Evolutionary conservation across 2,113 vertebrate genomes (phyloP), one percentile per base, ranked within the genome.

Genomic region (Cyphomyrus discorhynchus): DNA sequence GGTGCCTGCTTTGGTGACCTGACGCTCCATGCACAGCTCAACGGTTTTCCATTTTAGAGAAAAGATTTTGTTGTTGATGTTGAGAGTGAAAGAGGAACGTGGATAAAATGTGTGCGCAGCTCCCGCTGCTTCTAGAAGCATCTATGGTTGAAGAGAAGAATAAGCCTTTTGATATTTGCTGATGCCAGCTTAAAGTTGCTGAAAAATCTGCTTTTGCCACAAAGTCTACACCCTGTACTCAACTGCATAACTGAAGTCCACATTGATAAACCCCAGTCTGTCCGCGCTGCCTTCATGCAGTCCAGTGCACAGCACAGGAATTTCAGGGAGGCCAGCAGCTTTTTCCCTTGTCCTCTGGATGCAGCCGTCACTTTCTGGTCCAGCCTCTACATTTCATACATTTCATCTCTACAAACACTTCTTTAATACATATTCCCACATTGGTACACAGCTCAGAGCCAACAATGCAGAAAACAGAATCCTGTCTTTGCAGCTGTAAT

Each of bases 11-110:
- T 49, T 21, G 45, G 39, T 39, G 70, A 52, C 46, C 35, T 46
- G 80, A 88, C 89, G 85, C 91, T 91, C 90, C 9, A 92, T 91
- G n/a, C 85, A 89, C 19, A 87, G 89, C 90, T 89, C 3, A 45
- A 53, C 47, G 17, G 15, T 45, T 82, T 42, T 82, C 47, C 3
- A 0, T 9, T 52, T 10, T 15, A 46, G 46, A 80, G 31, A 62
- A 85, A 47, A 66, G 58, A 88, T 31, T 15, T 62, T 70, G 13
- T 85, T 89, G 27, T 82, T 7, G 47, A 31, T 53, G 50, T 52
- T 53, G 27, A 53, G 47, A 87, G 27, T 87, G 47, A 53, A 53
- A 87, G 27, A 35, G 49, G 24, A 87, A 47, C 24, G 27, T 45
- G 50, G 3, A 53, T 42, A 42, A 42, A 13, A 15, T 52, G 27